Evolutionary conservation across 2,888 invertebrate species (phyloP), one percentile per base, ranked within the genome.

Genomic region (Andricus quercusramuli): DNA sequence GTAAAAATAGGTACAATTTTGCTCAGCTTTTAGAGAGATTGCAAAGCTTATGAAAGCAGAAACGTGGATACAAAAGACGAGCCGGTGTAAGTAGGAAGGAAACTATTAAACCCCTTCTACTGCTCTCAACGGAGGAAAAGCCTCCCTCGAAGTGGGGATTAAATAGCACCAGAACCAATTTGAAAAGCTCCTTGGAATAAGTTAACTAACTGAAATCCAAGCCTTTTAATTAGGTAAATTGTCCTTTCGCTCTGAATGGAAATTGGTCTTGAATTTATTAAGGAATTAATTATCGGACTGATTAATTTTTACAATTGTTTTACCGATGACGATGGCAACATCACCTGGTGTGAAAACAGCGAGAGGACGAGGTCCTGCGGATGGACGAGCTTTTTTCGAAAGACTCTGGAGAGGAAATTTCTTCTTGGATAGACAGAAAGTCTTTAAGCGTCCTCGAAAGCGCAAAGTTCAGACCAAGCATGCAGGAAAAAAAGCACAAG

Each of bases 401-500:
- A 93, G 96, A 29, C 93, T 96, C 78, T 96, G 96, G 96, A 94
- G 95, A 66, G 96, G 96, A 79, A 95, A 95, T 66, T 95, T 95
- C 88, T 91, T 91, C 77, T 86, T 92, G 74, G 91, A 92, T 65
- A 88, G 92, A 6, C 90, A 91, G 66, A 90, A 90, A 77, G 89
- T 87, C 20, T 86, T 91, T 47, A 91, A 90, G 81, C 88, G 90
- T 22, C 86, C 91, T 67, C 88, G 92, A 77, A 91, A 90, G 83
- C 87, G 91, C 22, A 91, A 90, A 82, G 84, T 90, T 68, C 89
- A 91, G 79, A 83, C 88, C 3, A 86, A 85, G 77, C 62, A 47
- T 11, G 66, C 80, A 20, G 87, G 88, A 20, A 90, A 88, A 83
- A 90, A 90, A 74, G 82, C 79, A 29, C 86, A 86, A 79, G 77